Conservation (phyloP, 2,888 invertebrate species). For the Euphydryas editha region DNA sequence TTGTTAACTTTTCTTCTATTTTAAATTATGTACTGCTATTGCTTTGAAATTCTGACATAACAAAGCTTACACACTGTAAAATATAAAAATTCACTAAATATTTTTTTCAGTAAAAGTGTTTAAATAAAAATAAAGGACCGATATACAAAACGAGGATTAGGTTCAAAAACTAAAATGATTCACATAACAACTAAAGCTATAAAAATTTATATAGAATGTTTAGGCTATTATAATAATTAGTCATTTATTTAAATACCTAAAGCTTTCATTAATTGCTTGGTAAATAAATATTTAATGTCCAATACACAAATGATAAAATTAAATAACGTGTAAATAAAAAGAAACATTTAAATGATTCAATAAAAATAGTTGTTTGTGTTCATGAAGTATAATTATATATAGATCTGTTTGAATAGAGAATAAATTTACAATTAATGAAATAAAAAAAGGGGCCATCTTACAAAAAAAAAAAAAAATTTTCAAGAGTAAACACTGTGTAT, state of each 20-base stretch:
- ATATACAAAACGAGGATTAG: too few relatives aligned
- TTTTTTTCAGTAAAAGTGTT: too few relatives aligned
- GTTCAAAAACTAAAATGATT: not conserved
- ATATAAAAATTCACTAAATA: too few relatives aligned
- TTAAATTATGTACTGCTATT: too few relatives aligned
- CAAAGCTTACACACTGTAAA: too few relatives aligned
- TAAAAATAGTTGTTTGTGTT: not conserved
- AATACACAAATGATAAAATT: not conserved
- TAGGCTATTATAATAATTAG: not conserved
- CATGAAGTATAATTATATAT: not conserved
- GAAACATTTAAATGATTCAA: not conserved
- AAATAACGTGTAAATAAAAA: not conserved
- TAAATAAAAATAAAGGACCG: too few relatives aligned
- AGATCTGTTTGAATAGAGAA: slow-evolving; percentile 3
- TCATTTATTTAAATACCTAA: not conserved
- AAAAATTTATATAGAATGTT: not conserved
- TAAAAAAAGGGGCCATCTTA: not conserved
- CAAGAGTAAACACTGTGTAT: too few relatives aligned
- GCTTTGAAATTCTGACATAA: too few relatives aligned
- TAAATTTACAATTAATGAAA: not conserved
- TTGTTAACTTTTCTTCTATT: too few relatives aligned
- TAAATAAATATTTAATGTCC: not conserved
- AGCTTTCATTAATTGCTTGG: not conserved
- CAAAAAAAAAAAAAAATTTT: not conserved
- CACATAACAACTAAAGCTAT: not conserved